A percentile compares a stretch with the other conserved stretches of the same genome.
Conservation (phyloP, 1,140 invertebrate genomes). For the Macrobrachium rosenbergii region DNA sequence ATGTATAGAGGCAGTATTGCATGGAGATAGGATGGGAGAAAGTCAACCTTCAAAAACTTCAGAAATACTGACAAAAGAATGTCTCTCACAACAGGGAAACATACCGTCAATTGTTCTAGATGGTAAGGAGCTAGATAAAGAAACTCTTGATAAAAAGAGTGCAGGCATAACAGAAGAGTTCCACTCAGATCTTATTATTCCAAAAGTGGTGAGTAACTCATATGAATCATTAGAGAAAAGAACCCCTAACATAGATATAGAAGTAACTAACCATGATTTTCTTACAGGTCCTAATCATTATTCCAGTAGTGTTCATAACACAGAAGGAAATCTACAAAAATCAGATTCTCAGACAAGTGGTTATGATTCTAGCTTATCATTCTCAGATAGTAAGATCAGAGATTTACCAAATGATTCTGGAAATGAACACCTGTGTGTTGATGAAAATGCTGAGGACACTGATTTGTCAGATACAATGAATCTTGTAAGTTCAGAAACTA, state of each 20-base stretch:
- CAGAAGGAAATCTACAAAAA: slow-evolving; percentile 38
- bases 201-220: slow-evolving; percentile 23
- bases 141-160: not conserved
- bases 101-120: not conserved
- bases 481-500: too few species aligned
- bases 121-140: not conserved
- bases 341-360: slow-evolving; percentile 57
- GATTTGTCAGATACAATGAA: too few species aligned
- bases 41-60: not conserved
- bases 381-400: slow-evolving; percentile 35
- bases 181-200: not conserved
- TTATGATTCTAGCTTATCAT: slow-evolving; percentile 46
- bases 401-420: not conserved
- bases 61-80: not conserved
- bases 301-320: not conserved
- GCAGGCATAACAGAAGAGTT: not conserved
- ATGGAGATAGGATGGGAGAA: not conserved
- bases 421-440: not conserved
- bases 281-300: slow-evolving; percentile 16
- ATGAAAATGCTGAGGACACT: not conserved
- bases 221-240: not conserved
- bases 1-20: not conserved
- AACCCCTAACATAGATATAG: slow-evolving; percentile 36
- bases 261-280: slow-evolving; percentile 25
- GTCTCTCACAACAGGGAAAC: not conserved